Percentiles rank a stretch among this genome's conserved stretches.
Evolutionary conservation across 2,113 vertebrate species (phyloP).

Genomic region (Cromileptes altivelis): DNA sequence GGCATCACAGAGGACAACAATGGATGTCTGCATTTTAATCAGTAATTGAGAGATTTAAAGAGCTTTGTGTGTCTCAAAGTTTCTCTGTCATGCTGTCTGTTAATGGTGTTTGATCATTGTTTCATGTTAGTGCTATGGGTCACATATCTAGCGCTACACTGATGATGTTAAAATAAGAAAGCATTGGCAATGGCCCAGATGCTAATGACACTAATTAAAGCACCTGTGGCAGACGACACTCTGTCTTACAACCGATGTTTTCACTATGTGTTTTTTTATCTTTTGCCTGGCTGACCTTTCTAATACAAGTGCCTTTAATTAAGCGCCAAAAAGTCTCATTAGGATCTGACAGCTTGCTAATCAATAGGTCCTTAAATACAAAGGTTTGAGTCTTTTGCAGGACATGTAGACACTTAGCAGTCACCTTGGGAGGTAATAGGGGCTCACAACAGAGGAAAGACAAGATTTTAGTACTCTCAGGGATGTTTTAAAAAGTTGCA

Average conservation of each 20-base stretch:
- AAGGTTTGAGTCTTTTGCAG: constrained; percentile 3
- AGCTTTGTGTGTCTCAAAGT: constrained; percentile 11
- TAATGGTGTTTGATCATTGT: not conserved
- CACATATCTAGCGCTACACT: not conserved
- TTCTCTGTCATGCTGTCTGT: not conserved
- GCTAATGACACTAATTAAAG: constrained; percentile 5
- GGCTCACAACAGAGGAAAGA: not conserved
- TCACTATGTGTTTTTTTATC: constrained; percentile 27
- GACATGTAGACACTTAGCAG: constrained; percentile 15
- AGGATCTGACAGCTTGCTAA: constrained; percentile 31
- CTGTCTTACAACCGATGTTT: constrained; percentile 12
- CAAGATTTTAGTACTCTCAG: constrained; percentile 14
- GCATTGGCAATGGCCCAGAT: constrained; percentile 1
- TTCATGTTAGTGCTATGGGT: not conserved
- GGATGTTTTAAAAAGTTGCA: not conserved
- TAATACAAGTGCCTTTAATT: constrained; percentile 18
- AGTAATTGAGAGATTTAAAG: constrained; percentile 44
- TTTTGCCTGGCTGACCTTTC: constrained; percentile 32
- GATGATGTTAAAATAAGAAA: not conserved
- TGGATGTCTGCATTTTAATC: constrained; percentile 50
- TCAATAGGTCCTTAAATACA: not conserved
- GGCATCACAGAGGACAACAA: constrained; percentile 49
- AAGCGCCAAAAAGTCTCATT: constrained; percentile 7
- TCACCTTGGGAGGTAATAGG: constrained; percentile 20
- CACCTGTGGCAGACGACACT: constrained; percentile 21